Conservation (phyloP, 2,797 vertebrate species). For the Urosaurus nigricauda region DNA sequence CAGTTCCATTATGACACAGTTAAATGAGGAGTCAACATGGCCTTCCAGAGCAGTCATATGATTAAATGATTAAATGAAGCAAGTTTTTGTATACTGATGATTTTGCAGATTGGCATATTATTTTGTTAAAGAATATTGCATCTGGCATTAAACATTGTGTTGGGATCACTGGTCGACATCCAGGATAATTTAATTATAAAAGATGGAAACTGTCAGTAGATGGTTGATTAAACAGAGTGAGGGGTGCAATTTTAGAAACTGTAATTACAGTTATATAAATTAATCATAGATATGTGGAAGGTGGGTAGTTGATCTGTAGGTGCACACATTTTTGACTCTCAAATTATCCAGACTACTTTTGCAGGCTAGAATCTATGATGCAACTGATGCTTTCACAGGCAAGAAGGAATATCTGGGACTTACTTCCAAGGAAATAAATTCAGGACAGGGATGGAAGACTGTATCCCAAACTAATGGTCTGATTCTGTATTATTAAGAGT, state of each 20-base stretch:
- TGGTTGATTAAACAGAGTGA: conserved; percentile 64
- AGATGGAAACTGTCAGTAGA: conserved; percentile 65
- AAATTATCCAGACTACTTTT: conserved; percentile 9
- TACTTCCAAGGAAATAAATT: background rate
- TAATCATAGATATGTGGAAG: conserved; percentile 26
- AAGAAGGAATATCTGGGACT: background rate
- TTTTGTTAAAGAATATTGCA: conserved; percentile 69
- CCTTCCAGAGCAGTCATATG: background rate
- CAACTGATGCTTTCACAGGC: background rate
- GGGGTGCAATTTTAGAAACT: conserved; percentile 59
- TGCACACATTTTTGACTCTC: background rate
- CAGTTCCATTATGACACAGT: background rate
- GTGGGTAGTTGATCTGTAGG: background rate
- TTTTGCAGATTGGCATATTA: conserved; percentile 52
- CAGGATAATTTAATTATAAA: conserved; percentile 71
- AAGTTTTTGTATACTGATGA: conserved; percentile 37
- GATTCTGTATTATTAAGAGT: background rate
- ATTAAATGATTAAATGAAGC: conserved; percentile 38
- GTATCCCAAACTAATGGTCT: background rate
- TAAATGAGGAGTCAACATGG: background rate
- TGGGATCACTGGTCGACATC: conserved; percentile 64
- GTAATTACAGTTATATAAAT: conserved; percentile 49
- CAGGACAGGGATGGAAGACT: background rate
- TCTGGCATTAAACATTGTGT: conserved; percentile 59
- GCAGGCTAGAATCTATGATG: background rate